A percentile compares a stretch with the other conserved stretches of the same genome.
Evolutionary conservation across 2,797 vertebrate genomes (phyloP).

Genomic region (Mionectes olivaceus): DNA sequence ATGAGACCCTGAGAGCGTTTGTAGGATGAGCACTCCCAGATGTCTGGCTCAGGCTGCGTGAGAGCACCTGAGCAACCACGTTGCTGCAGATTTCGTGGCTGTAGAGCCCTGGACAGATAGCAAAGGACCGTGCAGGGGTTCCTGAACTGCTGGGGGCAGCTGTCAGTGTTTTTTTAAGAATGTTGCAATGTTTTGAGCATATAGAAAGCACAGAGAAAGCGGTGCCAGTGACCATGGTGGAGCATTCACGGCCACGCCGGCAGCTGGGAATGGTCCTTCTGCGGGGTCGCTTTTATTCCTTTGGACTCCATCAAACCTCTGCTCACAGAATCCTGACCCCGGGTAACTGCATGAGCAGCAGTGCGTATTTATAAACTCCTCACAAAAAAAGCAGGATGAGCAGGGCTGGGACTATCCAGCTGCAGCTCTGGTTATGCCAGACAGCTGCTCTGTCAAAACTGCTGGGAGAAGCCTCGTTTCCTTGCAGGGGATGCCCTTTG

Average conservation of each 20-base stretch:
- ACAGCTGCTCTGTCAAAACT: not conserved
- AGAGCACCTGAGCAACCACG: not conserved
- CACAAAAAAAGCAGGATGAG: not conserved
- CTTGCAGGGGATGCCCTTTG: slow-evolving; percentile 45
- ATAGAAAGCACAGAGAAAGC: not conserved
- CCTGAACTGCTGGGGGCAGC: not conserved
- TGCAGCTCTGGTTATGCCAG: slow-evolving; percentile 38
- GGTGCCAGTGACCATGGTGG: not conserved
- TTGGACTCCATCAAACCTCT: not conserved
- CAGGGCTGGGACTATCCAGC: not conserved
- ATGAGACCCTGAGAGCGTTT: not conserved
- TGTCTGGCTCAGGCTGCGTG: fast-evolving
- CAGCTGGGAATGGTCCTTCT: not conserved
- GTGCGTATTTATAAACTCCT: not conserved
- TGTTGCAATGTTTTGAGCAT: not conserved
- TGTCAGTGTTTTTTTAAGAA: not conserved
- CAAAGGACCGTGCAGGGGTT: not conserved
- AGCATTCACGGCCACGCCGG: not conserved
- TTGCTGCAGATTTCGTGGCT: not conserved
- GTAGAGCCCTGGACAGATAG: fast-evolving
- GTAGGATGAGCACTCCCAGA: not conserved
- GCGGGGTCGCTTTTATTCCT: not conserved
- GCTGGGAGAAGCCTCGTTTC: not conserved
- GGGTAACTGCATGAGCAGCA: not conserved
- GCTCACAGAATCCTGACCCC: not conserved